These are phyloP conservation scores for Cartodere bifasciata DNA, from an alignment of 2,888 invertebrate genomes.

Conservation along the genomic window DNA sequence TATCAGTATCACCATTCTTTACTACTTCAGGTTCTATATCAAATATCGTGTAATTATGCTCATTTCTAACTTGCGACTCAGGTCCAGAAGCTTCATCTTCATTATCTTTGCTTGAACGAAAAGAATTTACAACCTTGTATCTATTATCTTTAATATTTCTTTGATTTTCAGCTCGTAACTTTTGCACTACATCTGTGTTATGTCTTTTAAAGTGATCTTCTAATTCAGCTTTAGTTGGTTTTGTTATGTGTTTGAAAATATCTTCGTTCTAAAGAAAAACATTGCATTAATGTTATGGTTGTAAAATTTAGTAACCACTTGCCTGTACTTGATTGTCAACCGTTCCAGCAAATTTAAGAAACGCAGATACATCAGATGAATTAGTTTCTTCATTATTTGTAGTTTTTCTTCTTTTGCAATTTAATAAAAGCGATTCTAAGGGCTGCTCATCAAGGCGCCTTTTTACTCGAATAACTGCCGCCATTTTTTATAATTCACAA, in stretches of 20 bases:
- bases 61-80: constrained; percentile 18
- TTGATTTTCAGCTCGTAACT: constrained; percentile 35
- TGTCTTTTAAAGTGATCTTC: constrained; percentile 39
- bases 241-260: constrained; percentile 34
- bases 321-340: constrained; percentile 56
- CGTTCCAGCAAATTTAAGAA: constrained; percentile 62
- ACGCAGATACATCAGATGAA: constrained; percentile 41
- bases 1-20: too few species aligned
- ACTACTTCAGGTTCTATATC: constrained; percentile 43
- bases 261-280: constrained; percentile 33
- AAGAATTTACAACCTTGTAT: constrained; percentile 46
- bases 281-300: neutral
- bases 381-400: constrained; percentile 28
- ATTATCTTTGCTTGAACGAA: constrained; percentile 34
- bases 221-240: constrained; percentile 37
- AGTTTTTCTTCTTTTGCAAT: constrained; percentile 56
- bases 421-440: constrained; percentile 53
- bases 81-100: constrained; percentile 14
- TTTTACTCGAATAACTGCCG: constrained; percentile 60
- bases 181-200: constrained; percentile 34
- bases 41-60: constrained; percentile 39
- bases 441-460: constrained; percentile 60
- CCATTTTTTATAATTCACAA: constrained; percentile 35
- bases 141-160: constrained; percentile 39
- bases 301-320: neutral